These are phyloP conservation scores for Aricia artaxerxes DNA, from an alignment of 2,888 invertebrate species.

Conservation along the genomic window DNA sequence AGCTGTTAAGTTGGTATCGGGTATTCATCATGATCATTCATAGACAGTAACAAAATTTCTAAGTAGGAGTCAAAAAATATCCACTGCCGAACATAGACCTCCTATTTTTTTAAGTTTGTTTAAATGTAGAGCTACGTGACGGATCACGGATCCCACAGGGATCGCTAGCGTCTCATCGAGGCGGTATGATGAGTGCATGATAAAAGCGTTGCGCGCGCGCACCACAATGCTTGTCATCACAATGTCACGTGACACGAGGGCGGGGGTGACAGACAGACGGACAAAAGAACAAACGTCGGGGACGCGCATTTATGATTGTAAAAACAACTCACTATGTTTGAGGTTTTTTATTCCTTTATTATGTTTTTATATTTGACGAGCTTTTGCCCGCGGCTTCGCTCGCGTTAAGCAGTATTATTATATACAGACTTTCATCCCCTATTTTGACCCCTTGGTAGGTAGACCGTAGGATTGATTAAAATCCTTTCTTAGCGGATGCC, in stretches of 20 bases:
- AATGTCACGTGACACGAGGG: constrained; percentile 44
- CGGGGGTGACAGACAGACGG: constrained; percentile 53
- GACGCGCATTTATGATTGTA: constrained; percentile 33
- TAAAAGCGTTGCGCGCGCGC: constrained; percentile 42
- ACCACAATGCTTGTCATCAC: constrained; percentile 69
- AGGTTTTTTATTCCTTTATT: constrained; percentile 6
- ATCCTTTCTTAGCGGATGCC: too few species aligned
- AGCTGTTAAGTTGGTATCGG: not conserved
- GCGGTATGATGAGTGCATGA: constrained; percentile 35
- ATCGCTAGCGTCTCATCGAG: constrained; percentile 34
- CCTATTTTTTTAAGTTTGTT: not conserved
- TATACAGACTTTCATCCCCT: too few species aligned
- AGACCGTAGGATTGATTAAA: too few species aligned
- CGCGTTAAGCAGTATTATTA: too few species aligned
- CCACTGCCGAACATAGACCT: not conserved
- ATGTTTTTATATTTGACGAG: not conserved
- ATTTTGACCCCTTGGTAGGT: too few species aligned
- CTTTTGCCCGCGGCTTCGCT: too few species aligned
- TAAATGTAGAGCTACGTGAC: not conserved
- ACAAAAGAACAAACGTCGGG: constrained; percentile 55
- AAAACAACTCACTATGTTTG: constrained; percentile 25
- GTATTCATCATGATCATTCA: not conserved
- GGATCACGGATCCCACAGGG: not conserved
- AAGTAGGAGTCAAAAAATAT: not conserved
- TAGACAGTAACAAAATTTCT: not conserved